Evolutionary conservation across 2,797 vertebrate species (phyloP).

Genomic region (Enteromius paludinosus): DNA sequence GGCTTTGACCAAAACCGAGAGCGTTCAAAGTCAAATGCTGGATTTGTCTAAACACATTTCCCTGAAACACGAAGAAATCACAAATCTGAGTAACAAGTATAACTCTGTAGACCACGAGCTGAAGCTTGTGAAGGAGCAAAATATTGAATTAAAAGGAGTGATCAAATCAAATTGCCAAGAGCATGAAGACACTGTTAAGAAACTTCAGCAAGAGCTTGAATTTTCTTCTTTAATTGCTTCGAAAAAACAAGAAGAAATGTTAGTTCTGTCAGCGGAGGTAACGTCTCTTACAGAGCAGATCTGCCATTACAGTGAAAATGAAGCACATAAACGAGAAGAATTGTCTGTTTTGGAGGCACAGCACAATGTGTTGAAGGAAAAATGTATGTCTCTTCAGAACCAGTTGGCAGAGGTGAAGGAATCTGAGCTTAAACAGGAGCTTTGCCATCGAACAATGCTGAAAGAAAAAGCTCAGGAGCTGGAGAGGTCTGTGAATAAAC

Average conservation of each 20-base stretch:
- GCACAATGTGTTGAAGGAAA: constrained; percentile 73
- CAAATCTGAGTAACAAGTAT: constrained; percentile 18
- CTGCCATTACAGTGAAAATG: constrained; percentile 66
- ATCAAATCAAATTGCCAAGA: constrained; percentile 14
- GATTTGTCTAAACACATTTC: background rate
- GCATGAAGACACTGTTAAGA: constrained; percentile 31
- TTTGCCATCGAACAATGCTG: constrained; percentile 56
- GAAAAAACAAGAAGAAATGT: constrained; percentile 46
- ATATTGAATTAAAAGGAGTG: constrained; percentile 27
- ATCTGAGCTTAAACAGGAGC: constrained; percentile 13
- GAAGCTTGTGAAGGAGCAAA: constrained; percentile 15
- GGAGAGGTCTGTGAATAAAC: constrained; percentile 62
- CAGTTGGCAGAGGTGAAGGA: constrained; percentile 69
- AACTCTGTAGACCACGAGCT: background rate
- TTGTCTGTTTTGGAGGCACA: background rate
- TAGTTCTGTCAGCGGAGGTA: constrained; percentile 66
- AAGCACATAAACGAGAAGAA: constrained; percentile 47
- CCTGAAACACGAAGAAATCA: constrained; percentile 20
- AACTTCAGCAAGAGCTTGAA: constrained; percentile 35
- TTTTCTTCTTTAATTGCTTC: background rate
- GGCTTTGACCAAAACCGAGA: background rate
- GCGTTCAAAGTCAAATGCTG: background rate
- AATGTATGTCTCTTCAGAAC: constrained; percentile 69
- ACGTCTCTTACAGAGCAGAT: constrained; percentile 45
- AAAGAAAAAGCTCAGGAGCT: constrained; percentile 52